Evolutionary conservation across 2,888 invertebrate genomes (phyloP), one percentile per base, ranked within the genome.

Genomic region (Pogonocherus hispidulus): DNA sequence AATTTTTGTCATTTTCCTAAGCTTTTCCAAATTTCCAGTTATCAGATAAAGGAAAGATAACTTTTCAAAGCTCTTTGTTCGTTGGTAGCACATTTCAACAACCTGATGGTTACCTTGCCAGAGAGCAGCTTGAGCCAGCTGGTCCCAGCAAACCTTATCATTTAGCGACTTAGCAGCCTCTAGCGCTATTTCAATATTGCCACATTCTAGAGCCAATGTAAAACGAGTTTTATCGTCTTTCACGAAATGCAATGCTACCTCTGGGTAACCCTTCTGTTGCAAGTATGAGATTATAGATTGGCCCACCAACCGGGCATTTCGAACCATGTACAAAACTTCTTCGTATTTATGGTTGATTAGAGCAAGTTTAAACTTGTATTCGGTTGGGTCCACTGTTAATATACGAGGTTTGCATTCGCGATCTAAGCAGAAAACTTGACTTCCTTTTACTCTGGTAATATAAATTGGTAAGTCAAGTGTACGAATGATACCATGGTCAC

Each of bases 81-180:
- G 91, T 84, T 99, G 99, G 86, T 99, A 99, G 82, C 98, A 98
- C 98, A 99, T 98, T 86, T 99, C 99, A 0, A 99, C 99, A 0
- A 94, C 94, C 87, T 95, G 95, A 68, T 80, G 80, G 67, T 79
- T 79, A 52, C 79, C 76, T 82, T 97, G 97, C 76, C 95, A 87
- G 19, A 99, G 86, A 0, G 99, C 99, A 0, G 97, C 95, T 80
- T 97, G 93, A 0, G 97, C 99, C 67, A 99, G 87, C 75, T 94
- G 92, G 84, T 98, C 97, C 99, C 99, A 99, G 78, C 98, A 98
- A 5, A 90, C 88, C 71, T 96, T 95, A 82, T 99, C 97, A 84
- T 99, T 99, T 32, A 99, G 84, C 0, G 94, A 92, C 84, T 96
- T 94, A 0, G 99, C 99, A 0, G 99, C 98, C 82, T 99, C 98